phyloP scores from a whole-genome alignment of 2,888 invertebrate species.

The Nephrotoma guestfalica region DNA sequence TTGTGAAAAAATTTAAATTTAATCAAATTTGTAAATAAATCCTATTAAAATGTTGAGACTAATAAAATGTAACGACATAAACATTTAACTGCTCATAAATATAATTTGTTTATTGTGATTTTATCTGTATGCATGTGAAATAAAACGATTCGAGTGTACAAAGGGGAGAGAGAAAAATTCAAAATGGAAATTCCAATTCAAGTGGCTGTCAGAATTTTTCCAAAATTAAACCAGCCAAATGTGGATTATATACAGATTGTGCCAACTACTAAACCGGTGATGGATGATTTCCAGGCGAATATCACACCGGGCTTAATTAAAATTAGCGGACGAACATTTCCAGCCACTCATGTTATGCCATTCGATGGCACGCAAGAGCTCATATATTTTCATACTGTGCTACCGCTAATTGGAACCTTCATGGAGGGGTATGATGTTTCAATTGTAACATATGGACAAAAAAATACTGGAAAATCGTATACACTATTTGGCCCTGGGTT shows the following conservation, averaged over 20 bases:
- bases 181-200: constrained; percentile 58
- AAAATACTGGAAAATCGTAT: constrained; percentile 54
- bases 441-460: constrained; percentile 52
- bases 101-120: not conserved
- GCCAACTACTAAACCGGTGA: constrained; percentile 42
- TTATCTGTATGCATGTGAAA: not conserved
- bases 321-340: constrained; percentile 30
- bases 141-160: not conserved
- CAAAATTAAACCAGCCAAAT: constrained; percentile 36
- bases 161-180: not conserved
- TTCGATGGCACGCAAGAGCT: constrained; percentile 46
- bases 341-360: constrained; percentile 40
- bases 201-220: constrained; percentile 52
- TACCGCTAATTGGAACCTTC: constrained; percentile 49
- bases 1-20: not conserved
- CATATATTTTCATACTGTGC: constrained; percentile 47
- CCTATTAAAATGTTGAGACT: not conserved
- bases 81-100: not conserved
- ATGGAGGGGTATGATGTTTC: constrained; percentile 64
- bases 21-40: not conserved
- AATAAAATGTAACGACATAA: not conserved
- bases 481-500: constrained; percentile 56
- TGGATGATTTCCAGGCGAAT: constrained; percentile 15
- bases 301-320: constrained; percentile 26
- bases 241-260: constrained; percentile 33